phyloP scores from a whole-genome alignment of 2,888 invertebrate species.

The Allophyes oxyacanthae region DNA sequence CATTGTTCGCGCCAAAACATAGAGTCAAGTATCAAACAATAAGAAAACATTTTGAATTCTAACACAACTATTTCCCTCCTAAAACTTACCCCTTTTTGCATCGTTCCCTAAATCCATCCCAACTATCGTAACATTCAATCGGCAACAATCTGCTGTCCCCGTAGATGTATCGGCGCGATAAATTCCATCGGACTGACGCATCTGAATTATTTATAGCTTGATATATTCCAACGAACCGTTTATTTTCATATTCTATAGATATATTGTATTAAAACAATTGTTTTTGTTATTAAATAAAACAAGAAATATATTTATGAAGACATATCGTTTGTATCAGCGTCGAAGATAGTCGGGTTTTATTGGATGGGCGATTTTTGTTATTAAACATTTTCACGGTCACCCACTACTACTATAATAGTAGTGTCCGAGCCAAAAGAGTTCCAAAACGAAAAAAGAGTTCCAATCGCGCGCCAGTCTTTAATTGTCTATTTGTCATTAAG shows the following conservation, averaged over 20 bases:
- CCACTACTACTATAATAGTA: too few species aligned
- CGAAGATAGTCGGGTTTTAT: slow-evolving; percentile 1
- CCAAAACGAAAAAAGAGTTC: too few species aligned
- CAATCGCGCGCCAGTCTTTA: too few species aligned
- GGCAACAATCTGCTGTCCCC: slow-evolving; percentile 18
- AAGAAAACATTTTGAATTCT: too few species aligned
- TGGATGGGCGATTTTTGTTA: not conserved
- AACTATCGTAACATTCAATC: slow-evolving; percentile 35
- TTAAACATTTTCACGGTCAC: too few species aligned
- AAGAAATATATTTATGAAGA: slow-evolving; percentile 5
- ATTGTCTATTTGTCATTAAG: too few species aligned
- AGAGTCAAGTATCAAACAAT: too few species aligned
- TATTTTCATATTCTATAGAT: slow-evolving; percentile 23
- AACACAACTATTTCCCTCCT: too few species aligned
- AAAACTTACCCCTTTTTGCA: slow-evolving; percentile 1
- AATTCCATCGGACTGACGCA: slow-evolving; percentile 37
- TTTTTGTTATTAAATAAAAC: slow-evolving; percentile 7
- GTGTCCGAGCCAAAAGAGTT: too few species aligned
- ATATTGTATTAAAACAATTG: slow-evolving; percentile 21
- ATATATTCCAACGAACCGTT: slow-evolving; percentile 32
- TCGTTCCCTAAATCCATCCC: slow-evolving; percentile 15
- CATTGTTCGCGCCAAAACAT: too few species aligned
- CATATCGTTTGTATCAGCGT: not conserved
- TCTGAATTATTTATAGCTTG: slow-evolving; percentile 44
- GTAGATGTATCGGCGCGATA: slow-evolving; percentile 35